Percentiles rank a stretch among this genome's conserved stretches.
phyloP scores from a whole-genome alignment of 2,888 invertebrate species.

The Hypsopygia costalis region DNA sequence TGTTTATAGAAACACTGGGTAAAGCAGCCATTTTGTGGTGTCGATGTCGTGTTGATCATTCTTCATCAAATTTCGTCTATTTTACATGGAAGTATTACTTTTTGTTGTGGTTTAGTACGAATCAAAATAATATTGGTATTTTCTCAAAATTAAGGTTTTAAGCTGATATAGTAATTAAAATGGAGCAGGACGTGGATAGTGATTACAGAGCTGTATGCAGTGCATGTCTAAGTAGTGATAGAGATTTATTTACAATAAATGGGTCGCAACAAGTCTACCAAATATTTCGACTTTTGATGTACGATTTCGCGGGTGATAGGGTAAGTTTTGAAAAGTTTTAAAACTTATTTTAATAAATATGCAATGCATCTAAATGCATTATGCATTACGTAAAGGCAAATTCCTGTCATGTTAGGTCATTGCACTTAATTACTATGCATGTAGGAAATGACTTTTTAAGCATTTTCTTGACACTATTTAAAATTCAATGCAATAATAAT shows the following conservation, averaged over 20 bases:
- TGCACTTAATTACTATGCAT: not conserved
- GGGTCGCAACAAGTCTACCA: slow-evolving; percentile 44
- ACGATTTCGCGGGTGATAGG: slow-evolving; percentile 62
- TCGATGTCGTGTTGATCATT: slow-evolving; percentile 58
- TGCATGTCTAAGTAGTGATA: slow-evolving; percentile 61
- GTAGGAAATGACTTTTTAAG: too few species aligned
- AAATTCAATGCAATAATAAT: too few species aligned
- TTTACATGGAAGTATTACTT: slow-evolving; percentile 79
- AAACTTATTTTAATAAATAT: slow-evolving; percentile 7
- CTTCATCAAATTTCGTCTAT: slow-evolving; percentile 70
- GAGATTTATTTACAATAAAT: slow-evolving; percentile 54
- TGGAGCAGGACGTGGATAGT: slow-evolving; percentile 69
- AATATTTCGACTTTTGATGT: slow-evolving; percentile 62
- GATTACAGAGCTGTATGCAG: slow-evolving; percentile 51
- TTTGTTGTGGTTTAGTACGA: slow-evolving; percentile 70
- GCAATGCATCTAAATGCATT: not conserved
- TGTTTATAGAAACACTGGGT: slow-evolving; percentile 47
- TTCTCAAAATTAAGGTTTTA: slow-evolving; percentile 14
- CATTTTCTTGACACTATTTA: too few species aligned
- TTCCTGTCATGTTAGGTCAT: slow-evolving; percentile 1
- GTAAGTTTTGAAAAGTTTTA: slow-evolving; percentile 44
- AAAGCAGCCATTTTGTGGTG: slow-evolving; percentile 79
- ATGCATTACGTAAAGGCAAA: slow-evolving; percentile 25
- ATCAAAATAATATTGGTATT: slow-evolving; percentile 29
- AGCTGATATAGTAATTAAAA: slow-evolving; percentile 26